Evolutionary conservation across 2,797 vertebrate genomes (phyloP).

Genomic region (Coccyzus lansbergi): DNA sequence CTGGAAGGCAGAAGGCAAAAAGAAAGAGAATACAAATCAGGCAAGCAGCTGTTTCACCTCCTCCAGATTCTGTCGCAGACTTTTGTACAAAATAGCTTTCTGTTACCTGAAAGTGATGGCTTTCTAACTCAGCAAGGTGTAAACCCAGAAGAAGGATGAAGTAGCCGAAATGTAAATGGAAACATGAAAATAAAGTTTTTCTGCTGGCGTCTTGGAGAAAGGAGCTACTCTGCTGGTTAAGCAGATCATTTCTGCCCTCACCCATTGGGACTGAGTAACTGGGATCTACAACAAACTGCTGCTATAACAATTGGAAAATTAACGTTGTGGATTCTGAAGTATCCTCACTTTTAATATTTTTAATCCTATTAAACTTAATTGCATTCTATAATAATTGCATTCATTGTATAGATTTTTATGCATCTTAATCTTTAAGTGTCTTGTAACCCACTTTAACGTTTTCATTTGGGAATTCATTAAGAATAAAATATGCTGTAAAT

Average conservation of each 20-base stretch:
- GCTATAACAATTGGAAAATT: not conserved
- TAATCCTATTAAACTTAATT: not conserved
- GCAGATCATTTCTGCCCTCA: not conserved
- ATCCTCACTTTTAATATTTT: not conserved
- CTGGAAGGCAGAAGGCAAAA: not conserved
- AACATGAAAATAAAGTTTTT: not conserved
- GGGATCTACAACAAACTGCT: accelerated
- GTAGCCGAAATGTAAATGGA: not conserved
- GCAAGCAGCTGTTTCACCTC: not conserved
- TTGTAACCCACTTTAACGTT: not conserved
- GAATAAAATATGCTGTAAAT: not conserved
- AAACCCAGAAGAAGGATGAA: not conserved
- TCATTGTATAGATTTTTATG: not conserved
- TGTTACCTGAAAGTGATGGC: not conserved
- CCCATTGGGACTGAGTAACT: not conserved
- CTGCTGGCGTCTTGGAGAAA: not conserved
- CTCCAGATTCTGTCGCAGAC: not conserved
- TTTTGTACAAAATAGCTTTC: not conserved
- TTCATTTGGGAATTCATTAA: not conserved
- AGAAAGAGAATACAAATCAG: not conserved
- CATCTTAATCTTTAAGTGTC: not conserved
- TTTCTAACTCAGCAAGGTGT: not conserved
- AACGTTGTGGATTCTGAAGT: not conserved
- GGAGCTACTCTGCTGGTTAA: not conserved
- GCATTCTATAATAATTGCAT: not conserved